A percentile compares a stretch with the other conserved stretches of the same genome.
Evolutionary conservation across 2,113 vertebrate species (phyloP).

Genomic region (Chaetops frenatus): DNA sequence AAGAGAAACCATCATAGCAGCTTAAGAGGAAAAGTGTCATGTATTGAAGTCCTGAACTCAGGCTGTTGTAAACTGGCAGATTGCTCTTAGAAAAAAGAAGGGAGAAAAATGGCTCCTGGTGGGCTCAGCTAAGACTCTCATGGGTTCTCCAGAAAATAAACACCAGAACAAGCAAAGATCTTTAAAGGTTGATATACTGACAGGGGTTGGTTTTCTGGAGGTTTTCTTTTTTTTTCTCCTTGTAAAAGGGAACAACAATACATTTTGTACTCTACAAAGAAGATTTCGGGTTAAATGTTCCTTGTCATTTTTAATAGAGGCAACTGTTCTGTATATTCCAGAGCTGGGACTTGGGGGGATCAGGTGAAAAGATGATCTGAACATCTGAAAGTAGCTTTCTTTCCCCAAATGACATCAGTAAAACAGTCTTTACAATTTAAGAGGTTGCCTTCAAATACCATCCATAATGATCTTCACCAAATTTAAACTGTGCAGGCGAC

Average conservation of each 20-base stretch:
- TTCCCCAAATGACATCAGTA: not conserved
- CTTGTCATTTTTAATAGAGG: constrained; percentile 31
- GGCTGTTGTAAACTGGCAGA: not conserved
- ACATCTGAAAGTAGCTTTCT: constrained; percentile 3
- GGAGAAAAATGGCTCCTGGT: not conserved
- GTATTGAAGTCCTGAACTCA: not conserved
- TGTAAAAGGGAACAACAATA: not conserved
- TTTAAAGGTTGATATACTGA: not conserved
- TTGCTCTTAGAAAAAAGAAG: constrained; percentile 3
- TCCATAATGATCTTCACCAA: not conserved
- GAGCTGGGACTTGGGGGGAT: constrained; percentile 68
- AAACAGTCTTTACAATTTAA: not conserved
- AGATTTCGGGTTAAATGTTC: constrained; percentile 38
- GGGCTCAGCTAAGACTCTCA: not conserved
- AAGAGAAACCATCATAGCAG: not conserved
- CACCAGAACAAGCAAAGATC: not conserved
- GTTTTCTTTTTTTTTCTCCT: not conserved
- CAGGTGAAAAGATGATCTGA: not conserved
- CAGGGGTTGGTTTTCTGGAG: not conserved
- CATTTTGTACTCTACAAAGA: not conserved
- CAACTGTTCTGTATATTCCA: constrained; percentile 47
- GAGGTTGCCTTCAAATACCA: constrained; percentile 1
- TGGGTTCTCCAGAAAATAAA: not conserved
- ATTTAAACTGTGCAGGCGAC: not conserved
- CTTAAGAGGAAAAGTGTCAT: not conserved